Conservation (phyloP, 2,888 invertebrate genomes). For the Podotricha telesiphe region DNA sequence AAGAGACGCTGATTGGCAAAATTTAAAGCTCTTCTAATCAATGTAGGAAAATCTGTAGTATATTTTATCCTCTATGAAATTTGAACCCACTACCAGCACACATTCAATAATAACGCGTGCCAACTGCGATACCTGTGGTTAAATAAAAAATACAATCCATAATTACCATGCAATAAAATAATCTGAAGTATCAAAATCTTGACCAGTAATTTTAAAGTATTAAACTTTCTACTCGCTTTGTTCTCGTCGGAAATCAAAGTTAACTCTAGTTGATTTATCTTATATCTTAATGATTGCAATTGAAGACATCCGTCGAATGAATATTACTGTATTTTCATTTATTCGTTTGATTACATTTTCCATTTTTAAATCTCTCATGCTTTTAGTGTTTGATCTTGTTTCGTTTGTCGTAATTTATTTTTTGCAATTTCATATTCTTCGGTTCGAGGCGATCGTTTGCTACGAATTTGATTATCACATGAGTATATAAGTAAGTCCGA, state of each 20-base stretch:
- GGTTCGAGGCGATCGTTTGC: constrained; percentile 35
- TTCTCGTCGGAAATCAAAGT: constrained; percentile 43
- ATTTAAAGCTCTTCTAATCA: no score
- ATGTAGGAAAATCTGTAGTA: no score
- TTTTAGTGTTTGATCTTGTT: constrained; percentile 25
- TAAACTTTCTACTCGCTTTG: constrained; percentile 40
- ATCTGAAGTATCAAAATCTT: constrained; percentile 28
- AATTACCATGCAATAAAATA: constrained; percentile 22
- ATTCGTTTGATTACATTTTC: constrained; percentile 31
- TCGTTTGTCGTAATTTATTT: constrained; percentile 50
- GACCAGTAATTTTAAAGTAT: constrained; percentile 29
- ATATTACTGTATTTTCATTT: constrained; percentile 36
- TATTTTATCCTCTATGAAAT: no score
- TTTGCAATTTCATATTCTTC: constrained; percentile 51
- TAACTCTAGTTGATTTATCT: constrained; percentile 44
- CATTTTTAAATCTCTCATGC: constrained; percentile 32
- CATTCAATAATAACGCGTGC: not conserved
- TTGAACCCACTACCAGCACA: not conserved
- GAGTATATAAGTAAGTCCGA: constrained; percentile 43
- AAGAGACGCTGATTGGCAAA: no score
- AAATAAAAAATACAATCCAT: constrained; percentile 10
- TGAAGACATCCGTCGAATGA: constrained; percentile 45
- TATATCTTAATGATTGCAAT: constrained; percentile 47
- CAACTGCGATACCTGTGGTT: not conserved
- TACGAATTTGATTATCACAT: constrained; percentile 54